Base-by-base conservation (phyloP, 2,888 invertebrate species). In the Stenurella melanura region DNA sequence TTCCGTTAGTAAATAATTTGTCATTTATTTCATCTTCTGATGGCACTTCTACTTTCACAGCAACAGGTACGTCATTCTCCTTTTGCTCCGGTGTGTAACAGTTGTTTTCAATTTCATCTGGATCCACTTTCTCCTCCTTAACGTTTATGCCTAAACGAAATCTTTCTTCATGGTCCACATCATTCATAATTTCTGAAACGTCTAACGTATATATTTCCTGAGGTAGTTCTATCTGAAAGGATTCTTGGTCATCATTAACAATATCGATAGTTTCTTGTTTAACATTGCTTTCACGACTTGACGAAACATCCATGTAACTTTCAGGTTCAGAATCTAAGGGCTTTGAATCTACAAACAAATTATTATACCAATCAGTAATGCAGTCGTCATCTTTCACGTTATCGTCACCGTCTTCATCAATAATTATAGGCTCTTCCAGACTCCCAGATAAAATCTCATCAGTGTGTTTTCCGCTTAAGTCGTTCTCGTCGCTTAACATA, bases 211-310 rank as follows among this genome's bases (percentile, higher is more conserved):
- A 81, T 12, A 81, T 78, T 73, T 81, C 81, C 50, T 78, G 73
- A n/a, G 81, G 81, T 10, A 79, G 71, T 63, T 81, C 81, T 42
- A 81, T 26, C 57, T 80, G 77, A 57, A 76, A 79, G 11, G 72
- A 73, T 18, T 81, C 81, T 9, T 81, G 60, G 9, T 61, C 63
- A 12, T 74, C 71, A 7, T 79, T 72, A n/a, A 75, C 60, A 11
- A 81, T 68, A 56, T 81, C 81, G n/a, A 81, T 81, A 50, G 42
- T 73, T 19, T 76, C 78, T 34, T 69, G 63, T 21, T 79, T 75
- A 0, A 75, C 63, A 60, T 19, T 61, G 70, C 18, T 38, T 9
- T 12, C 64, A 42, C 12, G 21, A 21, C 19, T 21, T 18, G 21
- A 19, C 17, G 21, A 11, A n/a, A n/a, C 7, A 10, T 75, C 73